phyloP scores from a whole-genome alignment of 2,113 vertebrate genomes.

The Cyanoramphus novaezelandiae region DNA sequence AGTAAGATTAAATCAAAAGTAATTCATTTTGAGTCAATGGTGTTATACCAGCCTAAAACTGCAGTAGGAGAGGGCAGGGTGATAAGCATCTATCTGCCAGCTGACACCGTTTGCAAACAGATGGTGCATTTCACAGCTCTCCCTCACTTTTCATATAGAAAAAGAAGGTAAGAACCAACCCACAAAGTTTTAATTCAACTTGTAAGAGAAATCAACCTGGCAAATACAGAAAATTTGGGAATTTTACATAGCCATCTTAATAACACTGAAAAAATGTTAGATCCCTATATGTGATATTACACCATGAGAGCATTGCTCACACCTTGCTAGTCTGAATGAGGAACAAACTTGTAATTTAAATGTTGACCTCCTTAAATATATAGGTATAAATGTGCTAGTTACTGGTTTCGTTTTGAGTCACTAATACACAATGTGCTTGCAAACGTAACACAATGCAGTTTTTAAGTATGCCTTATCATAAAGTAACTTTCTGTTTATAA shows the following conservation, averaged over 20 bases:
- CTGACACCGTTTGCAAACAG: constrained; percentile 44
- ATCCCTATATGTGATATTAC: background rate
- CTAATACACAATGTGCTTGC: background rate
- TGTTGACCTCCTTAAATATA: background rate
- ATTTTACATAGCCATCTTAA: background rate
- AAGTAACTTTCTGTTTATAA: background rate
- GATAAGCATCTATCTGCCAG: constrained; percentile 37
- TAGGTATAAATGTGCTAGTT: background rate
- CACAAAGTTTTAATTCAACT: constrained; percentile 48
- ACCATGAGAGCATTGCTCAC: background rate
- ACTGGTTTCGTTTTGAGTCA: background rate
- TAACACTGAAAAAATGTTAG: background rate
- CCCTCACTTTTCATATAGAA: constrained; percentile 39
- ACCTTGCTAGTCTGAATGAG: background rate
- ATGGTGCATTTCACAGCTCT: constrained; percentile 54
- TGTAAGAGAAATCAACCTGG: constrained; percentile 3
- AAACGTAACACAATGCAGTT: background rate
- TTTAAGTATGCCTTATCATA: background rate
- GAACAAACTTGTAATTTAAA: background rate
- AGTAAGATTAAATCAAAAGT: background rate
- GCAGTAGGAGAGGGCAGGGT: constrained; percentile 37
- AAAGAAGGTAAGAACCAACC: constrained; percentile 52
- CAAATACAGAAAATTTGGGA: background rate
- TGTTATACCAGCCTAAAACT: constrained; percentile 41
- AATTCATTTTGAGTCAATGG: background rate